Base-by-base conservation (phyloP, 2,113 vertebrate species). In the Dolichallabes microphthalmus region DNA sequence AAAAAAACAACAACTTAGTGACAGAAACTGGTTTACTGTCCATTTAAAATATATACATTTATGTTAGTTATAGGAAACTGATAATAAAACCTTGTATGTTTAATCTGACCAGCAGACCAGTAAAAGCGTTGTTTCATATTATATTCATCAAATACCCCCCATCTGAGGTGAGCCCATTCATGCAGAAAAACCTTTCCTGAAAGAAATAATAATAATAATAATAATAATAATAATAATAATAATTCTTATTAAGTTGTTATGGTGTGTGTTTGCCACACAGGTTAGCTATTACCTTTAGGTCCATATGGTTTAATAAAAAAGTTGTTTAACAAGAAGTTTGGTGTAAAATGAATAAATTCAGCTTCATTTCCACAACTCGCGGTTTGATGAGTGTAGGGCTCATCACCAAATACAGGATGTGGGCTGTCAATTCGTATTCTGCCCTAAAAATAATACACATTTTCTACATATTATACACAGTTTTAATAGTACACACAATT, bases 101-200 rank as follows among this genome's bases (percentile, higher is more conserved):
- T 75, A 71, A 92, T 82, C 79, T 86, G 83, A 32, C 74, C 80
- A 2, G 80, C 82, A 14, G 89, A 90, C 30, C 90, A 35, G 57
- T 92, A 95, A 85, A 94, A 92, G 19, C 93, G 92, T 19, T 87
- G 86, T 60, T 90, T 88, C 35, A 69, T 78, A 73, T 91, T 93
- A 53, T 93, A 94, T 82, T 94, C 94, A 83, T 94, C 93, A 89
- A 92, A 94, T 0, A 94, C 90, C 1, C 94, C 94, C 94, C 92
- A 92, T 7, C 86, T 88, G 82, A 95, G 90, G 84, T 93, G 93
- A 58, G 93, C 93, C 93, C 94, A 94, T 82, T 95, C 94, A 0
- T 94, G 94, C 17, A 91, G 91, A 86, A 94, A 93, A 45, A 91
- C 91, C 84, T 83, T 90, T 66, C 91, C 94, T 94, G 77, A 32